Evolutionary conservation across 2,888 invertebrate species (phyloP), one percentile per base, ranked within the genome.

Genomic region (Chironomus riparius): DNA sequence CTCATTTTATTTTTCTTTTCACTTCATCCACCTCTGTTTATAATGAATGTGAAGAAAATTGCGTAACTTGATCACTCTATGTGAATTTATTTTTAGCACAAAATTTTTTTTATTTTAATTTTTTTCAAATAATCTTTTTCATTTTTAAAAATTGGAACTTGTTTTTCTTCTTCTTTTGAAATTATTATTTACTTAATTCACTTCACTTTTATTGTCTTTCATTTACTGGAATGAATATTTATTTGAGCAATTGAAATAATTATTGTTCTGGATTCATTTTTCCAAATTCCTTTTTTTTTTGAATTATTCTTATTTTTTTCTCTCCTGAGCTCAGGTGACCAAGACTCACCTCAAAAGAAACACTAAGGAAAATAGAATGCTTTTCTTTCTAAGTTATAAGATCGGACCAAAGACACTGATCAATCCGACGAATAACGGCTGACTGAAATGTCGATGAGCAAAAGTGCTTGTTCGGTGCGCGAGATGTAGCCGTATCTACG

Each of bases 361-460:
- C 82, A 83, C 80, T 81, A 81, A 81, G 82, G 80, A 80, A 83
- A 81, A 81, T 81, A 81, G 81, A 81, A 70, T 61, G 70, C 70
- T 69, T 76, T 68, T 62, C 71, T 48, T 70, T 68, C 72, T 70
- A 56, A 56, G 71, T 82, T 81, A 81, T 80, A 80, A 81, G 81
- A 81, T 83, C 81, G 82, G 81, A 81, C 82, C 82, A 81, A 38
- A 80, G 81, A 82, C 82, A 84, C 84, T 84, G 83, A 83, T 82
- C 83, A 82, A 82, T 82, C 84, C 84, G 84, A 84, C 84, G 82
- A 83, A 82, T 83, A 81, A 84, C 82, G 83, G 84, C 83, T 84
- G 84, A 84, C 84, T 84, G 82, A 76, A 47, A 69, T 38, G 76
- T 68, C 65, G 76, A 76, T 74, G 65, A 74, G 68, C 74, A 47